phyloP scores from a whole-genome alignment of 1,140 invertebrate species.

The Cydia amplana region DNA sequence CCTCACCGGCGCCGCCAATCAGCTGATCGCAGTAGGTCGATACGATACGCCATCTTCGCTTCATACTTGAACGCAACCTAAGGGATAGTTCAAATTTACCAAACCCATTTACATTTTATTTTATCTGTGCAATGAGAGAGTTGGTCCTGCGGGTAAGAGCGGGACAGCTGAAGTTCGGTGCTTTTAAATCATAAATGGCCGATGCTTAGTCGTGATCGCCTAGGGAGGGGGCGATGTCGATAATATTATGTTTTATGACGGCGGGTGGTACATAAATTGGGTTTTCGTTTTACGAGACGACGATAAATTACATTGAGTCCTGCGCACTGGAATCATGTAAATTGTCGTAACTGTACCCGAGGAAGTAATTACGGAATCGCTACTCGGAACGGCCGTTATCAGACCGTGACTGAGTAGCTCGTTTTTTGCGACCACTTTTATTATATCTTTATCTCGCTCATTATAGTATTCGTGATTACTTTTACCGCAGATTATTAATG shows the following conservation, averaged over 20 bases:
- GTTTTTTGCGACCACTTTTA: constrained; percentile 47
- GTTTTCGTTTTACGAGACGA: constrained; percentile 70
- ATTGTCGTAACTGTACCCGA: constrained; percentile 42
- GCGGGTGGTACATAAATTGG: constrained; percentile 67
- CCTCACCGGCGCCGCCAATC: constrained; percentile 57
- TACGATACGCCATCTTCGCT: constrained; percentile 45
- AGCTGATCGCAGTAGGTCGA: constrained; percentile 60
- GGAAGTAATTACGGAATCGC: constrained; percentile 60
- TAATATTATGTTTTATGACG: constrained; percentile 77
- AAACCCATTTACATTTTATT: constrained; percentile 5
- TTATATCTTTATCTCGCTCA: constrained; percentile 47
- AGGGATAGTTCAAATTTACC: constrained; percentile 36
- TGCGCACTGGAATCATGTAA: constrained; percentile 33
- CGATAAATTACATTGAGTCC: constrained; percentile 67
- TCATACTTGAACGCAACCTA: constrained; percentile 10
- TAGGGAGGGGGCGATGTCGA: constrained; percentile 75
- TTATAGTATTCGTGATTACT: constrained; percentile 42
- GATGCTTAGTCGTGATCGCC: constrained; percentile 77
- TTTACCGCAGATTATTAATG: constrained; percentile 33
- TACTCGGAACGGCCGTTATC: constrained; percentile 58
- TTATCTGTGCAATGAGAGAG: neutral
- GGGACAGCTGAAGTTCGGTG: constrained; percentile 59
- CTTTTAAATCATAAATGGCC: constrained; percentile 77
- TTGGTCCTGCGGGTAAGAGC: constrained; percentile 22
- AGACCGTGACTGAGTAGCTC: constrained; percentile 53